These are phyloP conservation scores for Flexamia atlantica DNA, from an alignment of 2,888 invertebrate species.

Conservation along the genomic window DNA sequence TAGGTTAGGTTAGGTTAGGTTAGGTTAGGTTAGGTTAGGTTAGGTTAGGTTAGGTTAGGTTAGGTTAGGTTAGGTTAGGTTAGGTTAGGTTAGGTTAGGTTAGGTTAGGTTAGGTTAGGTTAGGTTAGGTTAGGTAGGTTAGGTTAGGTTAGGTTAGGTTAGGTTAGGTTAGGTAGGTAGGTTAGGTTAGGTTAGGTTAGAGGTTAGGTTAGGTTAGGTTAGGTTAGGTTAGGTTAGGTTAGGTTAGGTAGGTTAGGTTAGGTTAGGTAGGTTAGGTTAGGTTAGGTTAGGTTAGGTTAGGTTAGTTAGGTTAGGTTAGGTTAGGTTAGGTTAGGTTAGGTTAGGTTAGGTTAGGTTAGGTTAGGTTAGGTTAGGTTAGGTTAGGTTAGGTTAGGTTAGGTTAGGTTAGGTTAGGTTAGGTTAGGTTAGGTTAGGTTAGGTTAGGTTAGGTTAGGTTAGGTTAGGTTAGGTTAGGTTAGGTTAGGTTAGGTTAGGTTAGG, in stretches of 20 bases:
- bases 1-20: constrained; percentile 61
- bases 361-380: constrained; percentile 44
- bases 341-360: constrained; percentile 60
- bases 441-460: constrained; percentile 62
- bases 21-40: too few relatives aligned
- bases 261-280: constrained; percentile 65
- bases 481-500: constrained; percentile 70
- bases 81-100: constrained; percentile 71
- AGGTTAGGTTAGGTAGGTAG: constrained; percentile 40
- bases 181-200: constrained; percentile 40
- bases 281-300: constrained; percentile 64
- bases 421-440: constrained; percentile 35
- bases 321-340: constrained; percentile 62
- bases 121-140: constrained; percentile 31
- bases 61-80: constrained; percentile 65
- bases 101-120: too few relatives aligned
- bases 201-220: constrained; percentile 37
- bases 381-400: constrained; percentile 1
- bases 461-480: constrained; percentile 64
- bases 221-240: constrained; percentile 40
- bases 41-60: constrained; percentile 55
- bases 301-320: constrained; percentile 58
- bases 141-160: constrained; percentile 40
- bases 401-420: constrained; percentile 49
- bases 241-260: constrained; percentile 39